Evolutionary conservation across 2,797 vertebrate genomes (phyloP).

Genomic region (Ambastaia sidthimunki): DNA sequence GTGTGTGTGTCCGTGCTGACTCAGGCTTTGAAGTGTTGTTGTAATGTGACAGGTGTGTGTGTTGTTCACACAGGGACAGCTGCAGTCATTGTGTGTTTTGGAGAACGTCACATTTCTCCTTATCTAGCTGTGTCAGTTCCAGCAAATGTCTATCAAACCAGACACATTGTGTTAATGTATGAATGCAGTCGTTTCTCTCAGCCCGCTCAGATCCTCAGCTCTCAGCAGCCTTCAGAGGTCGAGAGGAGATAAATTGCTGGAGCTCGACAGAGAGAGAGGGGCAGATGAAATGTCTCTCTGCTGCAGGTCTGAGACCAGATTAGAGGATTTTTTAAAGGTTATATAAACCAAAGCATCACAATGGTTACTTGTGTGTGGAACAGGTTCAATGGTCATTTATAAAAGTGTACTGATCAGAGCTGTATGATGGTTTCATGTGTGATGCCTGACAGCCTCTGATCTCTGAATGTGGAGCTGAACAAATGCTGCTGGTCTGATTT

Average conservation of each 20-base stretch:
- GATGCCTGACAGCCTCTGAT: too few species aligned
- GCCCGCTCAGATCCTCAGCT: background rate
- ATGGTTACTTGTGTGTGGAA: too few species aligned
- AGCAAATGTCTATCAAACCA: slow-evolving; percentile 14
- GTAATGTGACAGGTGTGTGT: slow-evolving; percentile 26
- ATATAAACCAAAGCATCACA: too few species aligned
- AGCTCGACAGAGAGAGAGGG: background rate
- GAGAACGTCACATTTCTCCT: slow-evolving; percentile 35
- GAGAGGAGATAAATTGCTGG: slow-evolving; percentile 14
- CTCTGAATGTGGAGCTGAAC: too few species aligned
- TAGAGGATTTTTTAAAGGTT: background rate
- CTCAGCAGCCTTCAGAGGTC: background rate
- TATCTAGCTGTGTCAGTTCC: slow-evolving; percentile 11
- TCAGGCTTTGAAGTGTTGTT: slow-evolving; percentile 26
- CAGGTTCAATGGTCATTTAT: too few species aligned
- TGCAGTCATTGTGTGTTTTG: slow-evolving; percentile 10
- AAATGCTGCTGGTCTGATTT: background rate
- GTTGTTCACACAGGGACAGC: background rate
- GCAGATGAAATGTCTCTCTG: background rate
- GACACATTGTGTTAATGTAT: slow-evolving; percentile 38
- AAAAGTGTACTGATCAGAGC: too few species aligned
- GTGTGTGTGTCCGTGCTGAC: slow-evolving; percentile 35
- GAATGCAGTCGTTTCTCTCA: background rate
- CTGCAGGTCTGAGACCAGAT: slow-evolving; percentile 10
- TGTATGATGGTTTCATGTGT: too few species aligned